Evolutionary conservation across 2,113 vertebrate species (phyloP).

Genomic region (Boulengeromyrus knoepffleri): DNA sequence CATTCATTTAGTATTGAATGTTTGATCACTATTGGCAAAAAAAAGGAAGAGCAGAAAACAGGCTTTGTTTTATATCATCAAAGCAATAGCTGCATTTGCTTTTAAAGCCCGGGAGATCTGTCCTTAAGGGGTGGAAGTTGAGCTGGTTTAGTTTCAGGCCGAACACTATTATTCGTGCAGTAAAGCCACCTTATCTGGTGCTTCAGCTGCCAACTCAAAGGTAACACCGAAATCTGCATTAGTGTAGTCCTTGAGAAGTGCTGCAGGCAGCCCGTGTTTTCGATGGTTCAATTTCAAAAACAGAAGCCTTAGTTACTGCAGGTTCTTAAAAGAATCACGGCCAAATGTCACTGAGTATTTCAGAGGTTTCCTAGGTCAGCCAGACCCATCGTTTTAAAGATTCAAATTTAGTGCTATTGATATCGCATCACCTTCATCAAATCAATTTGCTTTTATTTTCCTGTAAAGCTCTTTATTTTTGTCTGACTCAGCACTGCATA

Average conservation of each 20-base stretch:
- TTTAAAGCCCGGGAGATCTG: not conserved
- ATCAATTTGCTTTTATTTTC: not conserved
- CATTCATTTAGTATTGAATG: not conserved
- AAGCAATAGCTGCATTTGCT: not conserved
- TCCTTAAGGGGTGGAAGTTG: not conserved
- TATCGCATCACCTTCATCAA: not conserved
- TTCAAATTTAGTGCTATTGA: not conserved
- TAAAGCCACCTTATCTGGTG: not conserved
- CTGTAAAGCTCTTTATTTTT: not conserved
- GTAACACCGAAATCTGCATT: not conserved
- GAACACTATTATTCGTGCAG: not conserved
- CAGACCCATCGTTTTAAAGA: not conserved
- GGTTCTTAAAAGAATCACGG: not conserved
- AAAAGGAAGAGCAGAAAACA: not conserved
- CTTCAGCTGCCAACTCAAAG: not conserved
- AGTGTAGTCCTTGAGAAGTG: not conserved
- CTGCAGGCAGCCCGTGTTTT: not conserved
- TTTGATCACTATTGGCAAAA: not conserved
- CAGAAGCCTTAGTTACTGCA: not conserved
- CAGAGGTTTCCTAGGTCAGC: not conserved
- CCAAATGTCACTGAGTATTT: not conserved
- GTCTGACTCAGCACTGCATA: not conserved
- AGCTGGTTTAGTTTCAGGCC: not conserved
- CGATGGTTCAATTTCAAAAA: not conserved
- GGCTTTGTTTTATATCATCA: not conserved